Base-by-base conservation (phyloP, 92 coral and sea anemone species). In the Chrysogorgia sp. region DNA sequence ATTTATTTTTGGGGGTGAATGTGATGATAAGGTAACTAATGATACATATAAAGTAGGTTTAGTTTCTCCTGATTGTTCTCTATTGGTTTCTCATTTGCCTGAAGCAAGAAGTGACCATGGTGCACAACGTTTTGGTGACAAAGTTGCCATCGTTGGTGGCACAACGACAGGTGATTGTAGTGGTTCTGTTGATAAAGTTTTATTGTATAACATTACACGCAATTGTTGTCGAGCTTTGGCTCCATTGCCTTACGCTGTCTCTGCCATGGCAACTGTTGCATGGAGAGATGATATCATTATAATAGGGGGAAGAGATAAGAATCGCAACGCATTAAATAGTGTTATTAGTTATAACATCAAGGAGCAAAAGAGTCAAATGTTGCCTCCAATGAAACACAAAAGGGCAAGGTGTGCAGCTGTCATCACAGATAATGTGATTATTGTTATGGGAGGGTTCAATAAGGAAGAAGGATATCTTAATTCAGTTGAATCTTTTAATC, bases 61-160 rank as follows among this genome's bases (percentile, higher is more conserved):
- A 22, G 40, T 10, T 40, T 31, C 74, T 7, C 74, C 74, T 31
- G 20, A 67, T 29, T 35, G 55, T 15, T n/a, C 56, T 2, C 45
- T 10, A 6, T 40, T 40, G 21, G 34, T 67, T 20, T 31, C 32
- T 31, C 31, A 22, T 45, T 19, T 67, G 74, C 74, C 74, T 21
- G 53, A 40, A 17, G 30, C 57, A 67, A 40, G 74, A 67, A 22
- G 14, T 3, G 6, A 2, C 31, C 57, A 40, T 45, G 74, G 74
- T 45, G 45, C 53, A 35, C 32, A 67, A 12, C 34, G 21, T 20
- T 35, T 67, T 67, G 74, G 49, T 48, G 49, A 67, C 58, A 23
- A 67, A 22, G 74, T 67, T 23, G 74, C 23, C 2, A 22, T 67
- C 40, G 74, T 23, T n/a, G 74, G 74, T 0, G 74, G 74, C 23